Evolutionary conservation across 2,113 vertebrate genomes (phyloP), one percentile per base, ranked within the genome.

Genomic region (Calidris pygmaea): DNA sequence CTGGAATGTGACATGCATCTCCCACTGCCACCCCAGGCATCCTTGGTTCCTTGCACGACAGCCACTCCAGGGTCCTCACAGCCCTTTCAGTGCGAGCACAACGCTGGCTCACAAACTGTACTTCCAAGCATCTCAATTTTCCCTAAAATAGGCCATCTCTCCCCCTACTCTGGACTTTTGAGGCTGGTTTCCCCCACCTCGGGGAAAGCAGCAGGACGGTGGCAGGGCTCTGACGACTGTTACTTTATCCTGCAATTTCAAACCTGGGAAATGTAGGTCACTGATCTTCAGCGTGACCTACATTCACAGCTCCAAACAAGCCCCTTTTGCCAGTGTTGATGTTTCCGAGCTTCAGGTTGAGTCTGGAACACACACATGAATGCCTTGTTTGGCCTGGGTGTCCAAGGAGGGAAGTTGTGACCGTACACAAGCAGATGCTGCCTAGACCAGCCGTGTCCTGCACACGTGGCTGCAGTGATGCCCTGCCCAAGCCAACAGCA

Each of bases 291-390:
- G 79, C 48, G 14, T 60, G 95, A 88, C 97, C 97, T 91, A 90
- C 76, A 96, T 98, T 95, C 92, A 75, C 45, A 53, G 95, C 85
- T 96, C 75, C 79, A 96, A 90, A 97, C 47, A 91, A 96, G 90
- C 85, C 71, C 83, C 41, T 88, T 94, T 94, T 90, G 89, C 85
- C 76, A 58, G 9, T 5, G 63, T 30, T 41, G 81, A 62, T 52
- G 58, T 59, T 90, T 89, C 43, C 87, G 63, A 50, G 83, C 87
- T 87, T 85, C 80, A 66, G 6, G 78, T 18, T 48, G 37, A n/a
- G 35, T 65, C 85, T 74, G 75, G 67, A 71, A 35, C 24, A 35
- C 66, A 43, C 32, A 35, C 63, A 34, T 1, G 56, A 65, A 59
- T 30, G 59, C 43, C 22, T 37, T 12, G 32, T 13, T 70, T 26